Evolutionary conservation across 37 sponge, comb jelly and placozoan genomes (phyloP).

Genomic region (Ianthella basta): DNA sequence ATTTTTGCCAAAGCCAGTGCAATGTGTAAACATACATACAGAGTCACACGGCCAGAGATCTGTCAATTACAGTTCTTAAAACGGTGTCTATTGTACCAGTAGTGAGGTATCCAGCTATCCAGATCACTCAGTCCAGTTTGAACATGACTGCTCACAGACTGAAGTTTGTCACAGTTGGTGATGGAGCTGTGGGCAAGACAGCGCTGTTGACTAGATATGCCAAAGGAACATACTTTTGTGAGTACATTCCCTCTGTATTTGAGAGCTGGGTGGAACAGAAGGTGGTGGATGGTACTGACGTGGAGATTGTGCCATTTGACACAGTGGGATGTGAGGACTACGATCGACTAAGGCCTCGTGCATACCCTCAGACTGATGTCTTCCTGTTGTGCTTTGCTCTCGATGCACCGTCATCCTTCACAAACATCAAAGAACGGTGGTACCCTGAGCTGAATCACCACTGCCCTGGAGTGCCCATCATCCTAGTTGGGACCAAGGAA

Average conservation of each 20-base stretch:
- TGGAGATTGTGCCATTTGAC: conserved; percentile 85
- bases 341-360: conserved; percentile 86
- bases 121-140: too few species aligned
- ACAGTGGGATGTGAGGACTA: conserved; percentile 91
- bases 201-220: conserved; percentile 49
- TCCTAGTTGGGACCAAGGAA: conserved; percentile 84
- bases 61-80: too few species aligned
- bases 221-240: conserved; percentile 45
- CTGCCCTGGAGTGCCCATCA: conserved; percentile 80
- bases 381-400: conserved; percentile 74
- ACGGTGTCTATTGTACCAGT: too few species aligned
- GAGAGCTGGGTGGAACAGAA: conserved; percentile 89
- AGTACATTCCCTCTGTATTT: conserved; percentile 69
- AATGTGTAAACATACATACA: too few species aligned
- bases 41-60: too few species aligned
- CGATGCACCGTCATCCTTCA: conserved; percentile 71
- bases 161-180: conserved; percentile 64
- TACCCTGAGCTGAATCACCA: conserved; percentile 83
- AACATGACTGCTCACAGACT: too few species aligned
- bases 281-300: conserved; percentile 58
- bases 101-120: too few species aligned
- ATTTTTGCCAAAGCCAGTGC: too few species aligned
- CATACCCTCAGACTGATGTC: conserved; percentile 91
- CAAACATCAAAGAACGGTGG: conserved; percentile 69
- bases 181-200: conserved; percentile 65